Conservation (phyloP, 2,113 vertebrate species). For the Pelobates fuscus region DNA sequence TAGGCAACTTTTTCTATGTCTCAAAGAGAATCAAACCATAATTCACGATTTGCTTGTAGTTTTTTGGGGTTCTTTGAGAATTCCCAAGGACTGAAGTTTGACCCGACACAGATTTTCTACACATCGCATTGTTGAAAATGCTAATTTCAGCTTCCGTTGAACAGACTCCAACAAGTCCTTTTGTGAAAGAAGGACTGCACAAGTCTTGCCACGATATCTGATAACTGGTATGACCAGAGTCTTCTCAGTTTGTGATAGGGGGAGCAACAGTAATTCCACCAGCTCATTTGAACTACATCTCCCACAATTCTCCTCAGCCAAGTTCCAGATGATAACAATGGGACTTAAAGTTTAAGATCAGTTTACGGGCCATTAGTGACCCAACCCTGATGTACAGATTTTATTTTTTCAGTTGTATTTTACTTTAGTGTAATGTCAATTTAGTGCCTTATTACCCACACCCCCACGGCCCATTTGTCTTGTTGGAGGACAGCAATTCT, state of each 20-base stretch:
- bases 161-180: too few species aligned
- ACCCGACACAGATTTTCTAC: too few species aligned
- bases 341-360: background rate
- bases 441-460: slow-evolving; percentile 70
- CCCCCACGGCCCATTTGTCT: slow-evolving; percentile 6
- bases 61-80: background rate
- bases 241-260: too few species aligned
- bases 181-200: too few species aligned
- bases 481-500: background rate
- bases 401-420: slow-evolving; percentile 46
- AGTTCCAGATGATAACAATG: too few species aligned
- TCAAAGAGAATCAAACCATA: background rate
- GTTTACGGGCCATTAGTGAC: background rate
- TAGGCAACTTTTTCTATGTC: slow-evolving; percentile 62
- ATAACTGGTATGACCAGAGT: too few species aligned
- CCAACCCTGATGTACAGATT: background rate
- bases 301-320: background rate
- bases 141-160: too few species aligned
- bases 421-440: slow-evolving; percentile 63
- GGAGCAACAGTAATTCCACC: too few species aligned
- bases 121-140: too few species aligned
- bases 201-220: too few species aligned
- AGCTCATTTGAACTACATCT: background rate
- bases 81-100: too few species aligned
- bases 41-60: too few species aligned